These are phyloP conservation scores for Scarus forsteni DNA, from an alignment of 2,797 vertebrate genomes.

Conservation along the genomic window DNA sequence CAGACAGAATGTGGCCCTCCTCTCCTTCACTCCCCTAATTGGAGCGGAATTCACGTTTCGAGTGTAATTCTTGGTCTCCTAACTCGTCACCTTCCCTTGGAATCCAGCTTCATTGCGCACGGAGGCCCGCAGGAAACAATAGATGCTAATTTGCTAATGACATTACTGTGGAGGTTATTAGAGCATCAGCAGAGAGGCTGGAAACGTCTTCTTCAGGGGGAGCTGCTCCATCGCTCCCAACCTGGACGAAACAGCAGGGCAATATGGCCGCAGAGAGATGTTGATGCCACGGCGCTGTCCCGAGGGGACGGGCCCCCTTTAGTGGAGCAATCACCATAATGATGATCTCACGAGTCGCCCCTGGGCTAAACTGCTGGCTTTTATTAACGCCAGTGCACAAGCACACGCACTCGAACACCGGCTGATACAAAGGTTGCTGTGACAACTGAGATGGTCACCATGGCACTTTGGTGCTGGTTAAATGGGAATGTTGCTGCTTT, in stretches of 20 bases:
- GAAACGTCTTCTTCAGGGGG: slow-evolving; percentile 52
- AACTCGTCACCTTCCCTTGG: slow-evolving; percentile 66
- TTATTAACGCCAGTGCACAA: slow-evolving; percentile 54
- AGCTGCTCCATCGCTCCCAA: slow-evolving; percentile 63
- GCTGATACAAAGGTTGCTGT: slow-evolving; percentile 62
- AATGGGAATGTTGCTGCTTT: neutral
- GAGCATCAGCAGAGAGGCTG: slow-evolving; percentile 60
- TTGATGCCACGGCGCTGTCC: slow-evolving; percentile 46
- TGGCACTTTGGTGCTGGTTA: slow-evolving; percentile 31
- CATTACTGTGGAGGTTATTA: slow-evolving; percentile 76
- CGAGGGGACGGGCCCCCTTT: slow-evolving; percentile 57
- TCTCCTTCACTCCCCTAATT: slow-evolving; percentile 51
- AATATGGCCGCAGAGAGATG: slow-evolving; percentile 30
- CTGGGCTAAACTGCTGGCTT: slow-evolving; percentile 58
- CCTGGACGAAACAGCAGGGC: slow-evolving; percentile 60
- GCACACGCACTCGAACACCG: slow-evolving; percentile 12
- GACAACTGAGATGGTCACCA: slow-evolving; percentile 66
- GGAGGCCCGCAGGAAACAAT: slow-evolving; percentile 63
- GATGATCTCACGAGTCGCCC: slow-evolving; percentile 56
- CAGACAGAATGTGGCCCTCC: slow-evolving; percentile 25
- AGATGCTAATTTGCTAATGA: slow-evolving; percentile 79
- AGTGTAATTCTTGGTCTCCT: slow-evolving; percentile 50
- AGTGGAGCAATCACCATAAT: slow-evolving; percentile 71
- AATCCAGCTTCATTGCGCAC: slow-evolving; percentile 62
- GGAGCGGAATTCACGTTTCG: slow-evolving; percentile 63